Percentiles rank a stretch among this genome's conserved stretches.
These are phyloP conservation scores for Eulemur rubriventer DNA, from an alignment of 2,797 vertebrate genomes.

Conservation along the genomic window DNA sequence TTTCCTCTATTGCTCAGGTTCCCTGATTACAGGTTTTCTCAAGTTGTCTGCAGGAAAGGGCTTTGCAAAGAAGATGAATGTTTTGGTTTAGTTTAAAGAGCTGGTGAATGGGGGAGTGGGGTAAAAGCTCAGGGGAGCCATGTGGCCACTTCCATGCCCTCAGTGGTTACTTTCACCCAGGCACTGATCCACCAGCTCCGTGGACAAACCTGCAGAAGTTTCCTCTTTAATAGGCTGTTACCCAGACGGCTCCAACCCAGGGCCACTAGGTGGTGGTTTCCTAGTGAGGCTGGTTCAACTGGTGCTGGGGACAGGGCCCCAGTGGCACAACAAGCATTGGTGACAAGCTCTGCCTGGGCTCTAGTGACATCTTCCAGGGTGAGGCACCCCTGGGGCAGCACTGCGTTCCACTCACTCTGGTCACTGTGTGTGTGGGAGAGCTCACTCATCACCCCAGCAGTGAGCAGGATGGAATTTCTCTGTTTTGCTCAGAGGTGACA, in stretches of 20 bases:
- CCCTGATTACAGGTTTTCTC: neutral
- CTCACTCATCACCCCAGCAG: neutral
- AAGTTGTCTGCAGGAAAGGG: neutral
- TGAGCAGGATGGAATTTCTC: neutral
- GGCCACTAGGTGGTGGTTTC: neutral
- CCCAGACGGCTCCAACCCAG: neutral
- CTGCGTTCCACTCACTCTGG: neutral
- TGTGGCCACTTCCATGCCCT: neutral
- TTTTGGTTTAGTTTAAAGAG: slow-evolving; percentile 26
- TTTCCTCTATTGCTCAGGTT: neutral
- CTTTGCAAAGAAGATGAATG: neutral
- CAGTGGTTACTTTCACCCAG: neutral
- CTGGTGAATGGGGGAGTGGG: neutral
- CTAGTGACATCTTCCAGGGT: neutral
- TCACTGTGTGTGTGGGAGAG: neutral
- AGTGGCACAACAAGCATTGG: neutral
- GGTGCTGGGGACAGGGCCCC: neutral
- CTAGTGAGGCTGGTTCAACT: neutral
- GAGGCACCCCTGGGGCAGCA: neutral
- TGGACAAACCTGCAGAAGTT: neutral
- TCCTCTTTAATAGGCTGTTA: neutral
- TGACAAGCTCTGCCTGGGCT: neutral
- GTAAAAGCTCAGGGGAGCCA: neutral
- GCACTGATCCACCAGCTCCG: neutral
- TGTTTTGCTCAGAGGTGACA: neutral